Evolutionary conservation across 2,797 vertebrate genomes (phyloP).

Genomic region (Nannoperca australis): DNA sequence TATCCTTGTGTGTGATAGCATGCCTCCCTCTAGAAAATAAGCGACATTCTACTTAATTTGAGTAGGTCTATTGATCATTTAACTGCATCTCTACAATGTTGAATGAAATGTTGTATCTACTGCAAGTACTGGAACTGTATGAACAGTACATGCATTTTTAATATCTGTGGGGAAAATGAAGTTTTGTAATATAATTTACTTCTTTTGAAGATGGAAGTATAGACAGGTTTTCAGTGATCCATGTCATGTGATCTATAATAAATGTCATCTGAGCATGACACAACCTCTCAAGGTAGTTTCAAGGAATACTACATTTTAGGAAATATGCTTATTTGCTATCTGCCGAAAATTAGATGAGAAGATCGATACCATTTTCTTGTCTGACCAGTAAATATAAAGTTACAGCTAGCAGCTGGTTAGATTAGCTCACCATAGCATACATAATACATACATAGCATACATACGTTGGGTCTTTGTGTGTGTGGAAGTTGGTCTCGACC

Average conservation of each 20-base stretch:
- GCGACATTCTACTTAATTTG: constrained; percentile 16
- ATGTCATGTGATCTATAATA: neutral
- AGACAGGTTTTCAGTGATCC: neutral
- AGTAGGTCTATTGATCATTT: constrained; percentile 22
- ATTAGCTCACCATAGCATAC: constrained; percentile 4
- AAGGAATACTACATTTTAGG: neutral
- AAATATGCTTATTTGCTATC: neutral
- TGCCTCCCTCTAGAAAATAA: constrained; percentile 62
- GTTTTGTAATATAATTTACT: constrained; percentile 9
- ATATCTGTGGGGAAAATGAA: neutral
- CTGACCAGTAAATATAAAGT: neutral
- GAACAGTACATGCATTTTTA: constrained; percentile 9
- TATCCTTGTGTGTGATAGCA: constrained; percentile 69
- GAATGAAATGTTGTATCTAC: constrained; percentile 23
- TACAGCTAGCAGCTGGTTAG: neutral
- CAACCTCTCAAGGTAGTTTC: neutral
- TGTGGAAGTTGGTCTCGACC: too few species aligned
- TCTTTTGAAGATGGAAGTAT: constrained; percentile 12
- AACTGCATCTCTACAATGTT: constrained; percentile 29
- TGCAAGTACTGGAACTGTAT: neutral
- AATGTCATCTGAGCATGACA: neutral
- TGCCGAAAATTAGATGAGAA: neutral
- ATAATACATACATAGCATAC: too few species aligned
- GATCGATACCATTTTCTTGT: neutral
- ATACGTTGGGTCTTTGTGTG: too few species aligned